phyloP scores from a whole-genome alignment of 2,113 vertebrate genomes.

The Onychostruthus taczanowskii region DNA sequence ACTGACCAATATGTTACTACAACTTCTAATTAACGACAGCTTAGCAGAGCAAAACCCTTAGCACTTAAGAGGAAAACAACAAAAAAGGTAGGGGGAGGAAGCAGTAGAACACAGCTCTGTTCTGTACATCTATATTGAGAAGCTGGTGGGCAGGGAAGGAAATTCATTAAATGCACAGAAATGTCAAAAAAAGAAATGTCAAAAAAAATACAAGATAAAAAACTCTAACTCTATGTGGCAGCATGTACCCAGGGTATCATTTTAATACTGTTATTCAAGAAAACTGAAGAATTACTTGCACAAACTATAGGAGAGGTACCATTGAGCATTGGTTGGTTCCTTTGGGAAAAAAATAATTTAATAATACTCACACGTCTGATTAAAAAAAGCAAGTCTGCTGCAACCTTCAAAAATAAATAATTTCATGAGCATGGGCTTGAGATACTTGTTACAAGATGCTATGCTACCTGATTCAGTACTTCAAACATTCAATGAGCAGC shows the following conservation, averaged over 20 bases:
- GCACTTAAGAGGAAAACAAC: not conserved
- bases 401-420: not conserved
- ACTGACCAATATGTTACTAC: not conserved
- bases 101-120: not conserved
- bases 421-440: not conserved
- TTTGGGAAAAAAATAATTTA: not conserved
- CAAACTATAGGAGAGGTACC: not conserved
- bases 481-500: not conserved
- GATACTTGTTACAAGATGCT: not conserved
- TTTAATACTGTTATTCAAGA: not conserved
- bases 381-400: not conserved
- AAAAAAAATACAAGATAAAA: not conserved
- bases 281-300: not conserved
- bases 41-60: not conserved
- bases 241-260: not conserved
- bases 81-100: not conserved
- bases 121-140: not conserved
- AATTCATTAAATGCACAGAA: not conserved
- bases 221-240: not conserved
- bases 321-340: accelerated
- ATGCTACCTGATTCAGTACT: not conserved
- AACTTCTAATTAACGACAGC: not conserved
- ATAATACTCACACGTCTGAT: not conserved
- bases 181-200: not conserved
- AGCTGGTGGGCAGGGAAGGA: not conserved